Evolutionary conservation across 1,140 invertebrate genomes (phyloP), one percentile per base, ranked within the genome.

Genomic region (Whitmania pigra): DNA sequence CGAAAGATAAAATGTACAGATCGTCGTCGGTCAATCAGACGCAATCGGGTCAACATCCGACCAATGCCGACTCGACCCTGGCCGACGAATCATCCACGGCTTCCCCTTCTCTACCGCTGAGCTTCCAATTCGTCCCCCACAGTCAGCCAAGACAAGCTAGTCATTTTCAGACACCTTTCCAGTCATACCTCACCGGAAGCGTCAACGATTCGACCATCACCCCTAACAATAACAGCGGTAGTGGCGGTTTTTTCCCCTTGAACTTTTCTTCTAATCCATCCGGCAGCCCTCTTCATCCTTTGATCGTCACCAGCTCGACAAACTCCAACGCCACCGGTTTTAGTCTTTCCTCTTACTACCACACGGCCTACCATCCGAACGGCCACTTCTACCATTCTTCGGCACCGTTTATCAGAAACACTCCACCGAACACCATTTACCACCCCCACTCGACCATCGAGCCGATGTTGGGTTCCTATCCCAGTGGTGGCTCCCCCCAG

Each of bases 381-480:
- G 22, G 29, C 57, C 22, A 63, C 20, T 63, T 63, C 57, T 63
- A 63, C 15, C 57, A 22, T 13, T 63, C 57, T 4, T 63, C 57
- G 29, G 57, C 57, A 5, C 57, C 22, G 22, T 63, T 25, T 18
- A 63, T 63, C 57, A 63, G 57, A 63, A 31, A 63, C 57, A 63
- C 57, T 1, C 22, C 57, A 6, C 22, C 57, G 22, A 63, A 63
- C 22, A 63, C 29, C 57, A 25, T 63, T 13, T 31, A 63, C 11
- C 57, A 63, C 29, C 57, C 57, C 29, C 57, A 31, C 20, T 63
- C 57, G 57, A 7, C 57, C 29, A 63, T 63, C 57, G 57, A 63
- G 29, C 22, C 57, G 9, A 63, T 63, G 57, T 20, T 63, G 57
- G 22, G 22, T n/a, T 13, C 22, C 57, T 63, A 63, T 18, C 29